Conservation (phyloP, 2,797 vertebrate species). For the Helostoma temminkii region DNA sequence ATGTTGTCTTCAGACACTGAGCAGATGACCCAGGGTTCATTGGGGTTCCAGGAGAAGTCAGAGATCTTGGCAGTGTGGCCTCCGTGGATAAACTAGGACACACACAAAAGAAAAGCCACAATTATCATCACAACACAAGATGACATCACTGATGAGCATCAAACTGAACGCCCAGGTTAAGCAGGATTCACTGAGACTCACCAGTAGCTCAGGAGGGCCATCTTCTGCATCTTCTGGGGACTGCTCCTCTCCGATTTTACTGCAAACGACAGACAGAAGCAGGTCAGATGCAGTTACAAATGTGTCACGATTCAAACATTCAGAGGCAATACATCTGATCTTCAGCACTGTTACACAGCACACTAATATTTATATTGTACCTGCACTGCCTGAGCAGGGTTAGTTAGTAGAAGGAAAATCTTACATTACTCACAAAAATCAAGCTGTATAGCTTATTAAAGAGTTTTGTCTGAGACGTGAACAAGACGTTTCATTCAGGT, state of each 20-base stretch:
- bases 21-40: conserved; percentile 97
- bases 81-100: conserved; percentile 95
- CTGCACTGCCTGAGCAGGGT: background rate
- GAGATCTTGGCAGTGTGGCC: conserved; percentile 97
- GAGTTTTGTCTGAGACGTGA: no score
- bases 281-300: no score
- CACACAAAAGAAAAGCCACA: background rate
- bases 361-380: background rate
- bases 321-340: background rate
- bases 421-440: no score
- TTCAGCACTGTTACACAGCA: background rate
- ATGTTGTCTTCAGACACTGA: conserved; percentile 98
- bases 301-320: background rate
- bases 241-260: conserved; percentile 97
- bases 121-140: background rate
- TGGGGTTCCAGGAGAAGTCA: conserved; percentile 97
- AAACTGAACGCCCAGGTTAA: background rate
- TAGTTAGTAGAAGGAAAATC: background rate
- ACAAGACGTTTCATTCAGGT: background rate
- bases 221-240: conserved; percentile 95
- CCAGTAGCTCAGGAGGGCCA: conserved; percentile 94
- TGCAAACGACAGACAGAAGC: conserved; percentile 48
- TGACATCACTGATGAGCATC: background rate
- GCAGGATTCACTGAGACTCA: conserved; percentile 67
- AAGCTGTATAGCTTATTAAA: no score